Evolutionary conservation across 2,113 vertebrate species (phyloP).

Genomic region (Tamias sibiricus): DNA sequence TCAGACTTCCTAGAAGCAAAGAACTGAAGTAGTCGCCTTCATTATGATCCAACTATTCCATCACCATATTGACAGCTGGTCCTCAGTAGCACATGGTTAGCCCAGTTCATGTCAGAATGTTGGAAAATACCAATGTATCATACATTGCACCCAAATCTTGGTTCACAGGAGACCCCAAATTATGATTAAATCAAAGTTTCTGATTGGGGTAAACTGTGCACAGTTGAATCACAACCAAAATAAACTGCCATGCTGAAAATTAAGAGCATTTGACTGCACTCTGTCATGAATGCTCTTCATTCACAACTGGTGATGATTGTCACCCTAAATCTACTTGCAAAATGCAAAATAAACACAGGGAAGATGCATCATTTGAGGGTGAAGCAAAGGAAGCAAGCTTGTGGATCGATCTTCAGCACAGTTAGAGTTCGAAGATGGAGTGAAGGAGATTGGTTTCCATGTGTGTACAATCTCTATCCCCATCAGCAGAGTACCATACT

Average conservation of each 20-base stretch:
- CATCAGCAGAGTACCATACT: neutral
- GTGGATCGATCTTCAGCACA: neutral
- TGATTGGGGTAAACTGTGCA: neutral
- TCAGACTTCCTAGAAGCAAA: conserved; percentile 28
- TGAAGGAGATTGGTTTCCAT: neutral
- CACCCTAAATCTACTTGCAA: neutral
- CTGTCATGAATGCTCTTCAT: neutral
- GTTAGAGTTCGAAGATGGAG: neutral
- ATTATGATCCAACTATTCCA: neutral
- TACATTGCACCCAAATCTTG: neutral
- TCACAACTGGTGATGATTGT: neutral
- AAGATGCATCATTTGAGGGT: neutral
- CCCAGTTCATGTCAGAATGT: neutral
- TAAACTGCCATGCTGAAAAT: neutral
- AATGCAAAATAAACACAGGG: neutral
- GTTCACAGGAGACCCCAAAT: neutral
- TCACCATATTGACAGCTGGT: neutral
- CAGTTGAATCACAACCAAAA: neutral
- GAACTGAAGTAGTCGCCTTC: neutral
- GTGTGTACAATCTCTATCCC: neutral
- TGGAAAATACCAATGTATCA: neutral
- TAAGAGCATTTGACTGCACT: neutral
- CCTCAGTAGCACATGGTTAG: neutral
- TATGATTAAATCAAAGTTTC: neutral
- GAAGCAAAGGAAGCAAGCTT: neutral